These are phyloP conservation scores for Gortyna flavago DNA, from an alignment of 2,888 invertebrate genomes.

Conservation along the genomic window DNA sequence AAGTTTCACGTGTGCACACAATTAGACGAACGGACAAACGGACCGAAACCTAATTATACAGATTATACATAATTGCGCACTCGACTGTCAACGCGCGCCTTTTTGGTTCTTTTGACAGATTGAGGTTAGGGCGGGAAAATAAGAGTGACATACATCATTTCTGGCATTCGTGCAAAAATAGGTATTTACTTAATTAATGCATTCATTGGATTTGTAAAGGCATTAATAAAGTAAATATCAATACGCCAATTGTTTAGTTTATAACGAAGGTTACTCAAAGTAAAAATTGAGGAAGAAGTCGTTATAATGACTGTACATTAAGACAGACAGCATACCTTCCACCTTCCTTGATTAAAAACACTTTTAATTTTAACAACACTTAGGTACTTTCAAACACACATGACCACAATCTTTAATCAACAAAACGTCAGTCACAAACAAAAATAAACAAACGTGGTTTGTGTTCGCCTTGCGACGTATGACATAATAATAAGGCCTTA, in stretches of 20 bases:
- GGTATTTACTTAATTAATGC: conserved; percentile 32
- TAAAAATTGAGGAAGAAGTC: neutral
- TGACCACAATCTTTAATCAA: conserved; percentile 36
- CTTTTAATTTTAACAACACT: conserved; percentile 56
- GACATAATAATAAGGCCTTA: conserved; percentile 53
- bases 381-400: conserved; percentile 34
- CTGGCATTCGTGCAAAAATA: conserved; percentile 6
- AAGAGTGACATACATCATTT: conserved; percentile 3
- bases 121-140: conserved; percentile 50
- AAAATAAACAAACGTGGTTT: conserved; percentile 45
- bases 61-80: conserved; percentile 64
- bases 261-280: conserved; percentile 6
- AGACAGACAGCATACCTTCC: conserved; percentile 1
- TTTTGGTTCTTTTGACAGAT: conserved; percentile 59
- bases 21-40: conserved; percentile 70
- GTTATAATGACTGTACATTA: conserved; percentile 5
- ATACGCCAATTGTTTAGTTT: conserved; percentile 6
- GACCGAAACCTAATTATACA: conserved; percentile 72
- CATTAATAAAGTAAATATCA: conserved; percentile 27
- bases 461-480: conserved; percentile 23
- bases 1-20: conserved; percentile 70
- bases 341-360: conserved; percentile 31
- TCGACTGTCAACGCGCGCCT: conserved; percentile 59
- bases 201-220: neutral
- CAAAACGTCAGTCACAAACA: conserved; percentile 31